A percentile compares a stretch with the other conserved stretches of the same genome.
phyloP scores from a whole-genome alignment of 1,140 invertebrate genomes.

The Philotrypesis tridentata region DNA sequence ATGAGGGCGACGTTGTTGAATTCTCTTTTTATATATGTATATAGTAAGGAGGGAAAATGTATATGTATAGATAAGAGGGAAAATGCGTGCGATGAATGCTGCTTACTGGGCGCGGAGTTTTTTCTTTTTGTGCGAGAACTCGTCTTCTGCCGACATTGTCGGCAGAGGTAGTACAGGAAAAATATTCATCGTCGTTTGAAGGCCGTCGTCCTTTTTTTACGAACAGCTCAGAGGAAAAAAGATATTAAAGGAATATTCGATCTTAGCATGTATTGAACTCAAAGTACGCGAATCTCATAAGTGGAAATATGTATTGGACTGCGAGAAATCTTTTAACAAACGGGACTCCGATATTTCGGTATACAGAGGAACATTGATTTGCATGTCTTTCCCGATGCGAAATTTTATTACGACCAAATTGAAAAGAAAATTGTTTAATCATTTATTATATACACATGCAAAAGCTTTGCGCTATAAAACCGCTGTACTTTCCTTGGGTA shows the following conservation, averaged over 20 bases:
- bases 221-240: neutral
- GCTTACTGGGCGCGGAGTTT: neutral
- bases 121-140: conserved; percentile 1
- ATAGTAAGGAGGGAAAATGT: no score
- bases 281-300: conserved; percentile 16
- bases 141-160: neutral
- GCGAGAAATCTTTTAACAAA: neutral
- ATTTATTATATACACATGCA: no score
- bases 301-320: conserved; percentile 16
- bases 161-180: neutral
- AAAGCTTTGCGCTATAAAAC: neutral
- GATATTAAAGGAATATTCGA: conserved; percentile 41
- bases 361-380: neutral
- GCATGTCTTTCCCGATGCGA: no score
- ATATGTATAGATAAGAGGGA: neutral
- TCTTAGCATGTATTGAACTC: conserved; percentile 16
- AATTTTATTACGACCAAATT: no score
- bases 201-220: neutral
- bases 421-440: no score
- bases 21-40: no score
- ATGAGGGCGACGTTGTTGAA: neutral
- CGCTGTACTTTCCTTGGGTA: neutral
- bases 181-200: conserved; percentile 41
- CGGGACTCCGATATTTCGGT: neutral
- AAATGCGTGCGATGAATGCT: conserved; percentile 2